Evolutionary conservation across 2,113 vertebrate species (phyloP).

Genomic region (Phalacrocorax brasilianus): DNA sequence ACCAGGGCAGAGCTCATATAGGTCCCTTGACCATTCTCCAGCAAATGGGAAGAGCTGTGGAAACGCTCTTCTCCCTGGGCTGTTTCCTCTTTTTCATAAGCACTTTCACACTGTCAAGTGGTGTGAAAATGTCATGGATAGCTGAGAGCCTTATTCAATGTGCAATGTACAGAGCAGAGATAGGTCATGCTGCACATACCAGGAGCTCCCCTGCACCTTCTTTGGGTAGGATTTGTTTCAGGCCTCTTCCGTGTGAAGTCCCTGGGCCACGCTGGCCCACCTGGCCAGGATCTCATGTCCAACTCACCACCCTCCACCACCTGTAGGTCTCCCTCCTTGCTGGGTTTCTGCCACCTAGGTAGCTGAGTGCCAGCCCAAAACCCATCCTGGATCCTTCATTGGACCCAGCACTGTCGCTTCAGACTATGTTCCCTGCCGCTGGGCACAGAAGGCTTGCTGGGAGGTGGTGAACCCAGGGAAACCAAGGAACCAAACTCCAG

Average conservation of each 20-base stretch:
- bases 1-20: neutral
- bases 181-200: neutral
- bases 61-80: neutral
- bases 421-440: neutral
- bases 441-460: neutral
- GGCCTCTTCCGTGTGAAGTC: accelerated
- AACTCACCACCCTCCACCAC: neutral
- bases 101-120: neutral
- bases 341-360: neutral
- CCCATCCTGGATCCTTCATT: neutral
- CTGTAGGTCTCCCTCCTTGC: neutral
- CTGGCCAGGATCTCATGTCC: neutral
- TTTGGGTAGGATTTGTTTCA: neutral
- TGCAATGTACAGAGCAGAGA: neutral
- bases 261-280: neutral
- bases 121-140: neutral
- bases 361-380: neutral
- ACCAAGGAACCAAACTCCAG: neutral
- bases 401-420: neutral
- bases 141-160: neutral
- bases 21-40: neutral
- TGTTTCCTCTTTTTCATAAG: neutral
- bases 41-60: neutral
- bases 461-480: neutral
- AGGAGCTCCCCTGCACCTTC: neutral